A percentile compares a stretch with the other conserved stretches of the same genome.
Conservation (phyloP, 2,888 invertebrate genomes). For the Argynnis bischoffii region DNA sequence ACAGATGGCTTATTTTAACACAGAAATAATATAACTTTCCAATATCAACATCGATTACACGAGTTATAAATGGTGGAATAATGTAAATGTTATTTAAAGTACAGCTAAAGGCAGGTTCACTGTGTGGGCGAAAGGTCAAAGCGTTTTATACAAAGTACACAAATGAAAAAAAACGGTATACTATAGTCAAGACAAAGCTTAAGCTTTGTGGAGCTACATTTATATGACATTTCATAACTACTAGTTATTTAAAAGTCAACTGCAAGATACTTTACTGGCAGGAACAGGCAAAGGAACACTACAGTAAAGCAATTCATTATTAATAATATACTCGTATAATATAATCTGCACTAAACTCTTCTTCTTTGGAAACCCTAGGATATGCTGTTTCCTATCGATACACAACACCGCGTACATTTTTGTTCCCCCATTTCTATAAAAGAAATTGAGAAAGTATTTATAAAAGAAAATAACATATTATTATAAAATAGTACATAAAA, state of each 20-base stretch:
- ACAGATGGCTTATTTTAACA: not conserved
- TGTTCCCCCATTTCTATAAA: no score
- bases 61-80: slow-evolving; percentile 5
- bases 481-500: no score
- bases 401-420: no score
- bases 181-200: slow-evolving; percentile 9
- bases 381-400: no score
- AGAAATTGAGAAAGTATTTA: no score
- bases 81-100: slow-evolving; percentile 22
- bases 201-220: slow-evolving; percentile 7
- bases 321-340: no score
- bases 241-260: not conserved
- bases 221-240: slow-evolving; percentile 6
- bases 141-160: slow-evolving; percentile 20
- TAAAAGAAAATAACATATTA: no score
- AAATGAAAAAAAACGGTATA: slow-evolving; percentile 16
- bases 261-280: not conserved
- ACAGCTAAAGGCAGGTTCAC: slow-evolving; percentile 9
- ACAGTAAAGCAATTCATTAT: no score
- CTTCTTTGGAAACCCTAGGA: no score
- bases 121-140: slow-evolving; percentile 31
- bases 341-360: no score
- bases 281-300: not conserved
- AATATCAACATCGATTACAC: not conserved
- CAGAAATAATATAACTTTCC: not conserved